Conservation (phyloP, 2,797 vertebrate genomes). For the Anabas testudineus region DNA sequence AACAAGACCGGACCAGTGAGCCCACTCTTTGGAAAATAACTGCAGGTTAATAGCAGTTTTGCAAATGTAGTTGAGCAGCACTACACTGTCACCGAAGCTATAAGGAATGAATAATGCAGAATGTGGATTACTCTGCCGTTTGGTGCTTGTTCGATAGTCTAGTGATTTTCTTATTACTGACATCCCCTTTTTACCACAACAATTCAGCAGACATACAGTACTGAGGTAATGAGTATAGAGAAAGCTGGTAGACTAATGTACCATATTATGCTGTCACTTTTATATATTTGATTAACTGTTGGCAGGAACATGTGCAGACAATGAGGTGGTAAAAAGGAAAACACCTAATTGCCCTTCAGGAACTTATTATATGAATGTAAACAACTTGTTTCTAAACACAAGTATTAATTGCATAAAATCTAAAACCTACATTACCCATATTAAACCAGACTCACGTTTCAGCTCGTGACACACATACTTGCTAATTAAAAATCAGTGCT, state of each 20-base stretch:
- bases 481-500: slow-evolving; percentile 80
- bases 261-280: slow-evolving; percentile 29
- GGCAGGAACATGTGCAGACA: slow-evolving; percentile 8
- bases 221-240: slow-evolving; percentile 42
- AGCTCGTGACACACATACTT: slow-evolving; percentile 68
- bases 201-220: slow-evolving; percentile 46
- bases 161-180: slow-evolving; percentile 51
- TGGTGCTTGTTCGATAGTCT: slow-evolving; percentile 25
- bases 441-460: slow-evolving; percentile 78
- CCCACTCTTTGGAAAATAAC: slow-evolving; percentile 19
- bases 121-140: slow-evolving; percentile 29
- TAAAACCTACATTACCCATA: slow-evolving; percentile 44
- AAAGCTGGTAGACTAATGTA: slow-evolving; percentile 34
- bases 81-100: slow-evolving; percentile 13
- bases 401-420: slow-evolving; percentile 5
- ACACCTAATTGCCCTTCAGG: slow-evolving; percentile 12
- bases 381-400: slow-evolving; percentile 60
- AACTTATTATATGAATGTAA: slow-evolving; percentile 13
- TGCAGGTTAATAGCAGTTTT: slow-evolving; percentile 38
- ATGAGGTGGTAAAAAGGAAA: slow-evolving; percentile 17
- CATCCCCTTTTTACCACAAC: slow-evolving; percentile 44
- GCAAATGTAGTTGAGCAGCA: slow-evolving; percentile 26
- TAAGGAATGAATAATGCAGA: slow-evolving; percentile 45
- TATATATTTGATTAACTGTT: slow-evolving; percentile 39
- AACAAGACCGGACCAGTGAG: slow-evolving; percentile 15